A percentile compares a stretch with the other conserved stretches of the same genome.
Evolutionary conservation across 2,113 vertebrate genomes (phyloP).

Genomic region (Carlito syrichta): DNA sequence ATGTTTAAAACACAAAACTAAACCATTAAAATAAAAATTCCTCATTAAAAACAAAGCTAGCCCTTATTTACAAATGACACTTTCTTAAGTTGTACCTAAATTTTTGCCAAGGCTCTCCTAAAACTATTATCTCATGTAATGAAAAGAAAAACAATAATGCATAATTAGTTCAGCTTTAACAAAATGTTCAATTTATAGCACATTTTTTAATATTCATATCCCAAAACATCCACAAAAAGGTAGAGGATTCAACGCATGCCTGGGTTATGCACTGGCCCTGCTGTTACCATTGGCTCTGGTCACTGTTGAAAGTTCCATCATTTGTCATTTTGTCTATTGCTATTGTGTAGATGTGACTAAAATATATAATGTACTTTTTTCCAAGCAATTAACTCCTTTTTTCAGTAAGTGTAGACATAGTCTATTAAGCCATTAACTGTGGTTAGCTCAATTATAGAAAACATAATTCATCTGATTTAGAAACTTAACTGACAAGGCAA

Average conservation of each 20-base stretch:
- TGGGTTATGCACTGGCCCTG: not conserved
- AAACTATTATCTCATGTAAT: not conserved
- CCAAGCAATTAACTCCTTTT: constrained; percentile 69
- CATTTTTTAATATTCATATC: not conserved
- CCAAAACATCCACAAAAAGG: not conserved
- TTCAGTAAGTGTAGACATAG: constrained; percentile 47
- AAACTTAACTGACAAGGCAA: constrained; percentile 55
- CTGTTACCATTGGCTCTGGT: not conserved
- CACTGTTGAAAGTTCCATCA: not conserved
- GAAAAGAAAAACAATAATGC: not conserved
- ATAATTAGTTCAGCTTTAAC: not conserved
- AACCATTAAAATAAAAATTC: not conserved
- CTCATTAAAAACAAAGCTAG: not conserved
- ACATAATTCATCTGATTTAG: constrained; percentile 65
- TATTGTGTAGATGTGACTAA: constrained; percentile 37
- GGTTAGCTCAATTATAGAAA: constrained; percentile 69
- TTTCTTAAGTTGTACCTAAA: not conserved
- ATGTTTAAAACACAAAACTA: not conserved
- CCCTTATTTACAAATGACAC: not conserved
- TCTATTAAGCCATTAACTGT: constrained; percentile 73
- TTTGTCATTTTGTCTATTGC: not conserved
- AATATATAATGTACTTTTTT: constrained; percentile 63
- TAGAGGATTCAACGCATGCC: not conserved
- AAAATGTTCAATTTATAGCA: not conserved
- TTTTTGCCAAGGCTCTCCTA: not conserved